Evolutionary conservation across 2,797 vertebrate species (phyloP), one percentile per base, ranked within the genome.

Genomic region (Sternotherus odoratus): DNA sequence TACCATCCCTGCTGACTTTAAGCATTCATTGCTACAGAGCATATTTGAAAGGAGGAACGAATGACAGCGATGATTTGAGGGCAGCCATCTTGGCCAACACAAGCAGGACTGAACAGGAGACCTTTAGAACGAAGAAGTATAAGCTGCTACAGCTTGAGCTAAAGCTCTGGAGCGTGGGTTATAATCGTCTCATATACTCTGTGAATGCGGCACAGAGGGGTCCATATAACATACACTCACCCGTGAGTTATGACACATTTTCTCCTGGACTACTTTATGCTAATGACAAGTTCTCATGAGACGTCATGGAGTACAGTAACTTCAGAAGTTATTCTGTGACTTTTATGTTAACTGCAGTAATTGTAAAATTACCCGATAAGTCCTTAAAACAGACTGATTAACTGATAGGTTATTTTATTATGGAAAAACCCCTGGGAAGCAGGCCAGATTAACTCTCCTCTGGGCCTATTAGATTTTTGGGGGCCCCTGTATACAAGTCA

Each of bases 21-120:
- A 92, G 80, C 75, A 80, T 91, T 96, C 89, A 92, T 86, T 90
- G 94, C 69, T 60, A 91, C 49, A 24, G 88, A 80, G 83, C 75
- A 89, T 39, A 85, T 96, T 88, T 84, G 78, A 83, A 91, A 97
- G 86, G 63, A 26, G 8, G 4, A 85, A 89, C 77, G 72, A 21
- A 28, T 86, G 77, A 90, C 74, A 80, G 12, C 16, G 56, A 74
- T 8, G 63, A 90, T 50, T 77, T 36, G 83, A 63, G 0, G 4
- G 78, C 51, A 77, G 21, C 28, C 21, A 69, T 50, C 66, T 30
- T 48, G 36, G 82, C 10, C 3, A 33, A 46, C 43, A 13, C 69
- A 46, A 28, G 26, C 39, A 28, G 43, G 26, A 28, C 6, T 48
- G 26, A 75, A 46, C 26, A 13, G 72, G n/a, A 72, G 17, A 72